These are phyloP conservation scores for Halocynthia roretzi DNA, from an alignment of 23 tunicate genomes.

Conservation along the genomic window DNA sequence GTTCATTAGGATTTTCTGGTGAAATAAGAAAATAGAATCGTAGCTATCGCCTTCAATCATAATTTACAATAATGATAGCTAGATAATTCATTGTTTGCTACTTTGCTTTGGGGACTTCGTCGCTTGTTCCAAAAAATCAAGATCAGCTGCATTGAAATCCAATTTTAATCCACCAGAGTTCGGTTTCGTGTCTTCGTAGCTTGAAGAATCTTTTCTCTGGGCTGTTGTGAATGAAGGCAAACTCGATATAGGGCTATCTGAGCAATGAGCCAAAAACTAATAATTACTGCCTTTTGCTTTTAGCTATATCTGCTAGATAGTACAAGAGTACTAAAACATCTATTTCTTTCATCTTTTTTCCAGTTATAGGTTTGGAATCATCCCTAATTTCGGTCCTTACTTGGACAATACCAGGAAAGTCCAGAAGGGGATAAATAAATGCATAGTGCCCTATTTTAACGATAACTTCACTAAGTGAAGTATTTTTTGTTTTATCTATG, in stretches of 20 bases:
- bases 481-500: too few species aligned
- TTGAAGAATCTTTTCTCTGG: slow-evolving; percentile 4
- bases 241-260: not conserved
- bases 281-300: too few species aligned
- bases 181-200: slow-evolving; percentile 17
- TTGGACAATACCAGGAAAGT: too few species aligned
- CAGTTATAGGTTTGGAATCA: too few species aligned
- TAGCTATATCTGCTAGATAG: too few species aligned
- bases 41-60: not conserved
- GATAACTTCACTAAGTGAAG: too few species aligned
- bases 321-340: too few species aligned
- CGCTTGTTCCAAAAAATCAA: slow-evolving; percentile 57
- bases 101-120: slow-evolving; percentile 4
- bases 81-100: not conserved
- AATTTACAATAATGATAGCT: not conserved
- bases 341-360: too few species aligned
- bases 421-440: too few species aligned
- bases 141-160: slow-evolving; percentile 41
- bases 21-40: not conserved
- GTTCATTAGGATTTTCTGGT: not conserved
- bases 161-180: slow-evolving; percentile 5
- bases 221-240: not conserved
- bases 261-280: not conserved
- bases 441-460: too few species aligned
- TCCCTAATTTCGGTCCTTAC: too few species aligned